A percentile compares a stretch with the other conserved stretches of the same genome.
Conservation (phyloP, 2,888 invertebrate species). For the Macrophya alboannulata region DNA sequence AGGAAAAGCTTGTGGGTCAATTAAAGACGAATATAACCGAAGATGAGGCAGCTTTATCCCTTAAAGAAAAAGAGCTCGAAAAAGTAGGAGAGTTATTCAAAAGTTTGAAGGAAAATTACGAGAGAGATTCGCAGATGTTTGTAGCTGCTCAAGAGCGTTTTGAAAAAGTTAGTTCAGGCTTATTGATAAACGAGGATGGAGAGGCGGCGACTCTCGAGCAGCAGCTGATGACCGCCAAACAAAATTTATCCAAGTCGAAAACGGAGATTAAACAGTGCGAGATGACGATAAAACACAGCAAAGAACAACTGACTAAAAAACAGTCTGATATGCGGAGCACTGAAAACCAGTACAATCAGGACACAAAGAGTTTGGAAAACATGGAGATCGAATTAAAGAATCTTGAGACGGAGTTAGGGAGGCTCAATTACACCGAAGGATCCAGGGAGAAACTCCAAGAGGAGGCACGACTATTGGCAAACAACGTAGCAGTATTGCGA, state of each 20-base stretch:
- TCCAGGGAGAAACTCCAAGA: conserved; percentile 82
- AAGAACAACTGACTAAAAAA: conserved; percentile 84
- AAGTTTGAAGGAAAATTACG: conserved; percentile 86
- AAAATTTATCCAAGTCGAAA: conserved; percentile 88
- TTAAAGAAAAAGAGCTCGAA: conserved; percentile 84
- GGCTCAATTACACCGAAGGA: conserved; percentile 84
- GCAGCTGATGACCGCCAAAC: conserved; percentile 93
- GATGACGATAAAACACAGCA: conserved; percentile 87
- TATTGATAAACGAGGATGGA: conserved; percentile 90
- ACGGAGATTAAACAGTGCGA: conserved; percentile 90
- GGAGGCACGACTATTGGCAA: conserved; percentile 81
- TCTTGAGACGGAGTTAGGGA: conserved; percentile 82
- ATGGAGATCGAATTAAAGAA: conserved; percentile 83
- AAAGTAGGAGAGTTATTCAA: conserved; percentile 86
- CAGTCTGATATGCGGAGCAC: conserved; percentile 86
- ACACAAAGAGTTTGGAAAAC: conserved; percentile 83
- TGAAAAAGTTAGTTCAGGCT: conserved; percentile 92
- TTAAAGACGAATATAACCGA: conserved; percentile 86
- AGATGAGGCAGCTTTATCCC: conserved; percentile 84
- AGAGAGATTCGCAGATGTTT: conserved; percentile 86
- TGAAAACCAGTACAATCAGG: conserved; percentile 86
- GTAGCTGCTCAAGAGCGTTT: conserved; percentile 89
- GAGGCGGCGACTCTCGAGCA: conserved; percentile 93
- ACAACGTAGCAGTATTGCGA: conserved; percentile 82
- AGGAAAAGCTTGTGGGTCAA: conserved; percentile 86